Conservation (phyloP, 1,140 invertebrate genomes). For the Octopus sinensis region DNA sequence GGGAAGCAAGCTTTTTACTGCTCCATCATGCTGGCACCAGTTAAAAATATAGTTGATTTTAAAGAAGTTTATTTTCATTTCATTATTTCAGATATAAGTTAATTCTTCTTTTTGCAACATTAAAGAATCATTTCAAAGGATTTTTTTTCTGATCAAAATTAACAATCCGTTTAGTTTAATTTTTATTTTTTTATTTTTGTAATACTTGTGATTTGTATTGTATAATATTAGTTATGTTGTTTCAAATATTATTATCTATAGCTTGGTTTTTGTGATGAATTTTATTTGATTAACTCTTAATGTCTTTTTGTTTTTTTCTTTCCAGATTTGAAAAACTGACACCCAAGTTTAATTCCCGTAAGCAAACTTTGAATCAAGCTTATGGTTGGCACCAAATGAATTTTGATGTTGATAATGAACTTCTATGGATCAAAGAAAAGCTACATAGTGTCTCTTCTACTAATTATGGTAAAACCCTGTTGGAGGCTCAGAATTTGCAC, state of each 20-base stretch:
- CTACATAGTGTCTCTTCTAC: conserved; percentile 75
- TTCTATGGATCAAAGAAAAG: conserved; percentile 94
- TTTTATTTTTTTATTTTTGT: conserved; percentile 12
- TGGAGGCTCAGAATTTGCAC: conserved; percentile 84
- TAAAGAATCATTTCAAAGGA: conserved; percentile 21
- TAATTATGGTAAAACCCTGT: conserved; percentile 70
- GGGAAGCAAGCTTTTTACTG: too few relatives aligned
- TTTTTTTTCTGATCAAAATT: too few relatives aligned
- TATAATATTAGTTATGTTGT: too few relatives aligned
- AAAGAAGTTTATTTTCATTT: not conserved
- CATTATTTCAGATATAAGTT: conserved; percentile 1
- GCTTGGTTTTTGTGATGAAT: not conserved
- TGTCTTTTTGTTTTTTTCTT: not conserved
- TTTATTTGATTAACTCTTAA: not conserved
- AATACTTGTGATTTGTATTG: too few relatives aligned
- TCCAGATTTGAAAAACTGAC: conserved; percentile 56
- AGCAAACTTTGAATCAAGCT: conserved; percentile 82
- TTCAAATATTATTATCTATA: not conserved
- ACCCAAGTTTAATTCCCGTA: conserved; percentile 62
- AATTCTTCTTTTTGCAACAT: conserved; percentile 27
- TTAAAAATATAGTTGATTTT: too few relatives aligned
- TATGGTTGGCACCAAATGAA: conserved; percentile 87
- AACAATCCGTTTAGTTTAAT: too few relatives aligned
- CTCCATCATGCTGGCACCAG: too few relatives aligned
- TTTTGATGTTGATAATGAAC: conserved; percentile 87